Percentiles rank a stretch among this genome's conserved stretches.
Evolutionary conservation across 2,888 invertebrate genomes (phyloP).

Genomic region (Epinotia nisella): DNA sequence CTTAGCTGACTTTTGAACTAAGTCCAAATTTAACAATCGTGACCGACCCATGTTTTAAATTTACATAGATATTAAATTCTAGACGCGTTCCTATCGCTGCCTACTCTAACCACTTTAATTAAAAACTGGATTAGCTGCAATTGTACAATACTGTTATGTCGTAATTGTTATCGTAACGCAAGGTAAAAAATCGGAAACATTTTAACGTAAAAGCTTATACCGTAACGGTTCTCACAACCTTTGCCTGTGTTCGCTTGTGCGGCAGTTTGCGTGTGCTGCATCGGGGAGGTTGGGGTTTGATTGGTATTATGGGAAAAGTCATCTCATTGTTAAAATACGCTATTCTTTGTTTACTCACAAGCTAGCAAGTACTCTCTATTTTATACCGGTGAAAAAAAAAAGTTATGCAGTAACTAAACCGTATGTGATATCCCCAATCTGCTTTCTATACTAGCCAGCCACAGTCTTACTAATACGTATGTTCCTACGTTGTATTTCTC

Average conservation of each 20-base stretch:
- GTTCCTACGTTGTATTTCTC: too few species aligned
- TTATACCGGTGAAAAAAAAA: too few species aligned
- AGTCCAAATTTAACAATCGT: constrained; percentile 13
- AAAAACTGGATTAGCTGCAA: constrained; percentile 30
- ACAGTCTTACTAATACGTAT: too few species aligned
- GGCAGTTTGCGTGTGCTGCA: constrained; percentile 15
- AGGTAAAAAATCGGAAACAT: constrained; percentile 41
- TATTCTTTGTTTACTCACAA: too few species aligned
- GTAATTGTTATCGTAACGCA: constrained; percentile 39
- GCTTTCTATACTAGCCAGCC: too few species aligned
- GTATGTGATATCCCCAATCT: too few species aligned
- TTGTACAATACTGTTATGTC: constrained; percentile 45
- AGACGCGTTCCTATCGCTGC: constrained; percentile 31
- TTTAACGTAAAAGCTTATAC: constrained; percentile 31
- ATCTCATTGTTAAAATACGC: not conserved
- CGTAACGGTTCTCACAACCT: constrained; percentile 33
- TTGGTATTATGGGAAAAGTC: constrained; percentile 16
- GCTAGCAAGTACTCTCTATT: too few species aligned
- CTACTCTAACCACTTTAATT: constrained; percentile 29
- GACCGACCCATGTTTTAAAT: constrained; percentile 14
- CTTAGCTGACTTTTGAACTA: constrained; percentile 10
- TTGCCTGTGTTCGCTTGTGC: constrained; percentile 1
- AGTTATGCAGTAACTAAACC: too few species aligned
- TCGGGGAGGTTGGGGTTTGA: constrained; percentile 8
- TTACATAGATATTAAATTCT: constrained; percentile 31